Evolutionary conservation across 2,113 vertebrate genomes (phyloP).

Genomic region (cat (Felis catus)): DNA sequence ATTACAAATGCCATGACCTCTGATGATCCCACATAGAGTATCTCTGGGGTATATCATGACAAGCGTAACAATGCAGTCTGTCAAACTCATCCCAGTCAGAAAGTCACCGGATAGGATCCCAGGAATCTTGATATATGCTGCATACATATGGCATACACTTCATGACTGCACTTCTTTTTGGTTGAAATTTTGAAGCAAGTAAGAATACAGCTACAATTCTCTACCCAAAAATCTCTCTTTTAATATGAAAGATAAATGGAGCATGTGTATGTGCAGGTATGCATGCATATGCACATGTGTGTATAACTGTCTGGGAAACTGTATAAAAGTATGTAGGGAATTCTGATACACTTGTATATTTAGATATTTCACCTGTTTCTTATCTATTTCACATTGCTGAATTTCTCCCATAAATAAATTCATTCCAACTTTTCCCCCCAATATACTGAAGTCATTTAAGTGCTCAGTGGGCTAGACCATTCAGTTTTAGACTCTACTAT

Average conservation of each 20-base stretch:
- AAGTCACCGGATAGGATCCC: constrained; percentile 55
- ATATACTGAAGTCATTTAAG: neutral
- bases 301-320: neutral
- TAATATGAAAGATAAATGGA: neutral
- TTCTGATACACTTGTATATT: neutral
- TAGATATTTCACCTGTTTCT: neutral
- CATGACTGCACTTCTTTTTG: constrained; percentile 26
- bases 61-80: constrained; percentile 76
- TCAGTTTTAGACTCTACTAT: neutral
- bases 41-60: constrained; percentile 69
- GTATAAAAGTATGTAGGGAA: neutral
- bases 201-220: neutral
- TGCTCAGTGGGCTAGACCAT: neutral
- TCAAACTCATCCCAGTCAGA: constrained; percentile 64
- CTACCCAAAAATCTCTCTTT: neutral
- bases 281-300: neutral
- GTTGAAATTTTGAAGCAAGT: neutral
- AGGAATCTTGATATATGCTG: constrained; percentile 70
- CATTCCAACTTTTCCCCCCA: neutral
- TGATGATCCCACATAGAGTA: constrained; percentile 57
- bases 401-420: neutral
- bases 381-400: neutral
- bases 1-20: constrained; percentile 48
- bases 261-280: neutral
- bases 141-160: constrained; percentile 47